Evolutionary conservation across 23 tunicate genomes (phyloP).

Genomic region (Ascidia mentula): DNA sequence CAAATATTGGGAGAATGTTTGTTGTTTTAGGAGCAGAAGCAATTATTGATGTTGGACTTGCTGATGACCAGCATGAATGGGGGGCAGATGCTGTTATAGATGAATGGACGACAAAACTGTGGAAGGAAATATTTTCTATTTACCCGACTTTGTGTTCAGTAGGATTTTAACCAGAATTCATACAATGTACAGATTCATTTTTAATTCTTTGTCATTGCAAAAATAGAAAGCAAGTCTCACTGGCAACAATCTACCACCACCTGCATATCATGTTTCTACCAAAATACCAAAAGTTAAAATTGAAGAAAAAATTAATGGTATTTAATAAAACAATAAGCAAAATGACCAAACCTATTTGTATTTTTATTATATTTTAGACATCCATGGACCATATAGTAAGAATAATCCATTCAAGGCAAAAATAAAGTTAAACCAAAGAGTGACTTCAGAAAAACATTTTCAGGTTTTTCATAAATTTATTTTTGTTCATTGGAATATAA

Average conservation of each 20-base stretch:
- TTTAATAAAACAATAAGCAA: too few relatives aligned
- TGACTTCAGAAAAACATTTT: slow-evolving; percentile 74
- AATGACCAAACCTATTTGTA: too few relatives aligned
- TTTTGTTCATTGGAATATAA: background rate
- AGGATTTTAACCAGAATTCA: background rate
- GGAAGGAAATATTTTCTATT: slow-evolving; percentile 32
- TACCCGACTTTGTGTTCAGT: slow-evolving; percentile 51
- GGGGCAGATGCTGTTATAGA: slow-evolving; percentile 87
- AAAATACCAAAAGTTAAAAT: too few relatives aligned
- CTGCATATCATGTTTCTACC: slow-evolving; percentile 23
- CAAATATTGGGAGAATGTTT: background rate
- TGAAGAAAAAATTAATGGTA: too few relatives aligned
- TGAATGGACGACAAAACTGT: slow-evolving; percentile 62
- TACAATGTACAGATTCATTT: background rate
- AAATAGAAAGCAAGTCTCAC: slow-evolving; percentile 28
- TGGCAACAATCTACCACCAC: slow-evolving; percentile 40
- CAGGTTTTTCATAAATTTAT: slow-evolving; percentile 28
- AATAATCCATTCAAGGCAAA: slow-evolving; percentile 54
- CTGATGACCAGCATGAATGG: slow-evolving; percentile 99
- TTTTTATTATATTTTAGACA: background rate
- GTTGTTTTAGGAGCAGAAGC: slow-evolving; percentile 55
- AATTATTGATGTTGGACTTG: slow-evolving; percentile 64
- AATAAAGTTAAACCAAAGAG: slow-evolving; percentile 41
- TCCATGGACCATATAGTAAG: slow-evolving; percentile 14
- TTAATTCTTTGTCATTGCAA: background rate